Evolutionary conservation across 2,888 invertebrate species (phyloP), one percentile per base, ranked within the genome.

Genomic region (Chalcosyrphus nemorum): DNA sequence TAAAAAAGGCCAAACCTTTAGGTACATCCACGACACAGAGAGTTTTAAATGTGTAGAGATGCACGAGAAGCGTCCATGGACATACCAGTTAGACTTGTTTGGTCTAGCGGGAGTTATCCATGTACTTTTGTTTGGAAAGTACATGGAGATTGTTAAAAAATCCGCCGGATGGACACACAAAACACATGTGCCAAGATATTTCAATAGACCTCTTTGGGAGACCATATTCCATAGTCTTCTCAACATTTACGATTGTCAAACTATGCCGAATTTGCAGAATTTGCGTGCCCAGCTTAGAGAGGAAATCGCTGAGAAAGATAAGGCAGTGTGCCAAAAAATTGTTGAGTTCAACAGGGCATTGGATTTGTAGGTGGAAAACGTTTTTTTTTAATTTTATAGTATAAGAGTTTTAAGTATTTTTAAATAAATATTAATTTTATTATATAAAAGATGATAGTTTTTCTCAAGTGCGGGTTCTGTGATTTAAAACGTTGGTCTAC

Each of bases 61-160:
- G 98, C 93, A 94, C 87, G 97, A 97, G 88, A 94, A 95, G 47
- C 94, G 95, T 87, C 96, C 97, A 0, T 99, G 99, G 99, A 98
- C 96, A 38, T 98, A 96, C 91, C 98, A 98, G 92, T 96, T 97
- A 32, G 98, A 99, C 92, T 92, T 97, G 88, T 98, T 95, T 91
- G 98, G 98, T 86, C 92, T 98, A 82, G 97, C 97, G 57, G 97
- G 96, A 11, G 96, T 97, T 7, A 95, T 97, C 86, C 96, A 98
- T 91, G 96, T 96, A 57, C 92, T 98, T 87, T 92, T 98, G 13
- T 96, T 97, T 92, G 96, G 96, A 47, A 95, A 95, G 89, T 98
- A 98, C 91, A 97, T 98, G 95, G 95, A 96, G 88, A 94, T 96
- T 15, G 93, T 93, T 24, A 94, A 94, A 88, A 93, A 93, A 56